Evolutionary conservation across 1,140 invertebrate species (phyloP).

Genomic region (Nephila pilipes): DNA sequence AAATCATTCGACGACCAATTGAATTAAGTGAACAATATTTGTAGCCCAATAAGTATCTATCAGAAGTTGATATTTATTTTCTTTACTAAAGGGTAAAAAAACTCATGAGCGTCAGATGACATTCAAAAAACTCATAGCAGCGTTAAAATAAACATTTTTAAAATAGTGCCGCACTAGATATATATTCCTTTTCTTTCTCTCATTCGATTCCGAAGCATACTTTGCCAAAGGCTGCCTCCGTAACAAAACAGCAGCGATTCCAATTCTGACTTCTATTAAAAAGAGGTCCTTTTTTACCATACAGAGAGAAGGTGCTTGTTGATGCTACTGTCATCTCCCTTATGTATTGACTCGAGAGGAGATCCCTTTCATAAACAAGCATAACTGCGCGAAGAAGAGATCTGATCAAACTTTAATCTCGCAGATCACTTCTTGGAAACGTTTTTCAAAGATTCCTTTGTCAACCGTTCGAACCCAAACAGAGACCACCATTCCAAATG

Average conservation of each 20-base stretch:
- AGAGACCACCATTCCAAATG: constrained; percentile 67
- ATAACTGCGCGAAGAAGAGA: constrained; percentile 50
- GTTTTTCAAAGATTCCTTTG: constrained; percentile 68
- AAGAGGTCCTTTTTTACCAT: constrained; percentile 26
- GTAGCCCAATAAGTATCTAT: background rate
- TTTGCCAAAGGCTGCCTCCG: background rate
- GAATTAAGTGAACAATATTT: constrained; percentile 11
- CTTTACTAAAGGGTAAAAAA: background rate
- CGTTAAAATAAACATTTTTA: constrained; percentile 7
- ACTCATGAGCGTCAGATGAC: background rate
- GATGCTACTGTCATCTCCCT: constrained; percentile 42
- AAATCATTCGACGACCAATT: background rate
- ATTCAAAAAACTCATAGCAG: background rate
- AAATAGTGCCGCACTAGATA: constrained; percentile 20
- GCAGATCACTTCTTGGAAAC: constrained; percentile 62
- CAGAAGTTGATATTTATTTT: constrained; percentile 4
- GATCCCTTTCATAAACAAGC: constrained; percentile 65
- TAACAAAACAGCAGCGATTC: constrained; percentile 37
- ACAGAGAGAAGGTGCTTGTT: constrained; percentile 27
- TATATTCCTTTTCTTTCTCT: constrained; percentile 3
- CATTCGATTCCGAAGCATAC: background rate
- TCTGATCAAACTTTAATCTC: constrained; percentile 75
- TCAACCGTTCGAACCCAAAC: constrained; percentile 63
- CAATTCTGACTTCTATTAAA: constrained; percentile 52
- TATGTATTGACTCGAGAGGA: constrained; percentile 66